Conservation (phyloP, 2,888 invertebrate genomes). For the Chalcis sispes region DNA sequence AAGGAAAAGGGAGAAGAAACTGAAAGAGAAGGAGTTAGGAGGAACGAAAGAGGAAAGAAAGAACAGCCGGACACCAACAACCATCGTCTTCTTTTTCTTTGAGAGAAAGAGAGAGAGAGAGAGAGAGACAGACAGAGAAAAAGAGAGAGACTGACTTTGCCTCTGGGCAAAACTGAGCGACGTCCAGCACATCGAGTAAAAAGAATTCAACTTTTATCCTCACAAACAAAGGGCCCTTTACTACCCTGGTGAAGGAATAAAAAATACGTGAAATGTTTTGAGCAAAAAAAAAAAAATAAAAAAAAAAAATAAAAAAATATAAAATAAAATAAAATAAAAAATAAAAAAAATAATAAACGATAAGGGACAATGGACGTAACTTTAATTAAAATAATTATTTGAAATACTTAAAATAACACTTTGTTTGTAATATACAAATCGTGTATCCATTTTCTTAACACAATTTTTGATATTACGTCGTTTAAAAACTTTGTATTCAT, state of each 20-base stretch:
- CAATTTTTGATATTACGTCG: too few species aligned
- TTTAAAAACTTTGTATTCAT: too few species aligned
- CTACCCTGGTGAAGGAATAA: background rate
- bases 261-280: background rate
- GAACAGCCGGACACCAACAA: constrained; percentile 54
- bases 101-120: constrained; percentile 2
- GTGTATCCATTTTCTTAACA: too few species aligned
- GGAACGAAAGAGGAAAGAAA: constrained; percentile 59
- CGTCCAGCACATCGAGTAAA: constrained; percentile 31
- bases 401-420: too few species aligned
- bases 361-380: background rate
- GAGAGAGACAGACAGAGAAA: background rate
- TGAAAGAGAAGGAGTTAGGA: constrained; percentile 57
- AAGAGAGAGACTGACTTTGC: background rate
- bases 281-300: background rate
- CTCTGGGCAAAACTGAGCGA: constrained; percentile 42
- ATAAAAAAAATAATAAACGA: too few species aligned
- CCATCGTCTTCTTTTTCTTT: constrained; percentile 14
- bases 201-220: constrained; percentile 29
- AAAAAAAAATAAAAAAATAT: background rate
- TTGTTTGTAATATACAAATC: too few species aligned
- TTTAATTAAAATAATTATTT: too few species aligned
- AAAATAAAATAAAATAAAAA: too few species aligned
- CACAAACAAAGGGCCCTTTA: constrained; percentile 24
- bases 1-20: constrained; percentile 44